A percentile compares a stretch with the other conserved stretches of the same genome.
Evolutionary conservation across 2,113 vertebrate species (phyloP).

Genomic region (Ceuthmochares aereus): DNA sequence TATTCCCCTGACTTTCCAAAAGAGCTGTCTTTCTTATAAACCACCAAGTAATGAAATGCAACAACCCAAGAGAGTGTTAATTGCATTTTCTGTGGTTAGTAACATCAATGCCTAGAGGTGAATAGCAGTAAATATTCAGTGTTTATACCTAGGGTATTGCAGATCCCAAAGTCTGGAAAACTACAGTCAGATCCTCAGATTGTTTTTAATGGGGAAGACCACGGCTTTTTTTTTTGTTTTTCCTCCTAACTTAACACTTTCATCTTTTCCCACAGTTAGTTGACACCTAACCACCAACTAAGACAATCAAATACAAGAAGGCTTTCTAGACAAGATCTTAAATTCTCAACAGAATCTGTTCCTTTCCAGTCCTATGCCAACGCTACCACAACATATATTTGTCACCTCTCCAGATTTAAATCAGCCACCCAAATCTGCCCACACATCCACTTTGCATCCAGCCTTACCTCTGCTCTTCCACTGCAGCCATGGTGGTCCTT

Average conservation of each 20-base stretch:
- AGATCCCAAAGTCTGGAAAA: neutral
- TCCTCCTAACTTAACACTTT: neutral
- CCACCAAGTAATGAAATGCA: neutral
- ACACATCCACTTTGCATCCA: neutral
- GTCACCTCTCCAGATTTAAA: neutral
- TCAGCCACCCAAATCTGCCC: neutral
- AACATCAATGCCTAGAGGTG: neutral
- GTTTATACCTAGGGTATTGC: neutral
- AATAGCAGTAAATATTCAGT: neutral
- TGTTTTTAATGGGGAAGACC: neutral
- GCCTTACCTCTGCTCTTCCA: neutral
- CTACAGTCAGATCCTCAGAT: neutral
- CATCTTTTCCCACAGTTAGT: neutral
- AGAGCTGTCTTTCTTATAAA: neutral
- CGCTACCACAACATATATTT: neutral
- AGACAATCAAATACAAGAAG: neutral
- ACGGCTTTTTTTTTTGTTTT: neutral
- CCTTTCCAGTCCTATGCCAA: neutral
- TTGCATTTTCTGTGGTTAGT: neutral
- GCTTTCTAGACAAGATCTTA: neutral
- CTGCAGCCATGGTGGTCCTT: neutral
- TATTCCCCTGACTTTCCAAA: neutral
- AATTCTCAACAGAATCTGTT: neutral
- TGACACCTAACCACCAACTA: neutral
- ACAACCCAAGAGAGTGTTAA: neutral